These are phyloP conservation scores for Pachydiplax longipennis DNA, from an alignment of 2,888 invertebrate species.

Conservation along the genomic window DNA sequence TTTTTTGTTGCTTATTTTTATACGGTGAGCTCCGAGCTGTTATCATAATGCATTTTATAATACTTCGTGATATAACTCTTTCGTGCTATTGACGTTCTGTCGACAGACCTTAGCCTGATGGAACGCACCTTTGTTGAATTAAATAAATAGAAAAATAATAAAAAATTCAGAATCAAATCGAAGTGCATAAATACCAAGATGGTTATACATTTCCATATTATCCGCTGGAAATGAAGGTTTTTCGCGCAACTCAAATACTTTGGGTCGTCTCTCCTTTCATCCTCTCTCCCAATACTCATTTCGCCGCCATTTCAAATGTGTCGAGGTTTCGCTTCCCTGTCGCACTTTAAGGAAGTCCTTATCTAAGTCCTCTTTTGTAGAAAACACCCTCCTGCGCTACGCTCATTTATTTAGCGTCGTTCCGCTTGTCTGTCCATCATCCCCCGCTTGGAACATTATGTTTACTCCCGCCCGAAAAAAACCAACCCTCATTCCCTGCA, in stretches of 20 bases:
- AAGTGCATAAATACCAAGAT: too few species aligned
- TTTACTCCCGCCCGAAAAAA: not conserved
- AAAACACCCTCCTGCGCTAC: not conserved
- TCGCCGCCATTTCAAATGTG: not conserved
- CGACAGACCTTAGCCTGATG: too few species aligned
- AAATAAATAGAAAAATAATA: too few species aligned
- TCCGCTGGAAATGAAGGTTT: too few species aligned
- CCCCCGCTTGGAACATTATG: not conserved
- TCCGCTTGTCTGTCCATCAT: slow-evolving; percentile 30
- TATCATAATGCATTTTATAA: too few species aligned
- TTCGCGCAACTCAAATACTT: not conserved
- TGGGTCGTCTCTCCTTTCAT: not conserved
- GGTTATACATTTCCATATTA: too few species aligned
- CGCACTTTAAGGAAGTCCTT: not conserved
- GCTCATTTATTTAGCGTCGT: not conserved
- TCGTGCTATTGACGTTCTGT: too few species aligned
- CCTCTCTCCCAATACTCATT: not conserved
- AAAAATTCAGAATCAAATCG: too few species aligned
- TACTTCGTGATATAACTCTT: too few species aligned
- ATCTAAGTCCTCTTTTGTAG: not conserved
- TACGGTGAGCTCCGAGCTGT: too few species aligned
- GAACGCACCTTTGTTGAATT: too few species aligned
- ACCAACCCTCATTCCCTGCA: not conserved
- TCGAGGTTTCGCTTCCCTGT: not conserved
- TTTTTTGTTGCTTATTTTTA: too few species aligned